These are phyloP conservation scores for Phaetusa simplex DNA, from an alignment of 2,113 vertebrate genomes.

Conservation along the genomic window DNA sequence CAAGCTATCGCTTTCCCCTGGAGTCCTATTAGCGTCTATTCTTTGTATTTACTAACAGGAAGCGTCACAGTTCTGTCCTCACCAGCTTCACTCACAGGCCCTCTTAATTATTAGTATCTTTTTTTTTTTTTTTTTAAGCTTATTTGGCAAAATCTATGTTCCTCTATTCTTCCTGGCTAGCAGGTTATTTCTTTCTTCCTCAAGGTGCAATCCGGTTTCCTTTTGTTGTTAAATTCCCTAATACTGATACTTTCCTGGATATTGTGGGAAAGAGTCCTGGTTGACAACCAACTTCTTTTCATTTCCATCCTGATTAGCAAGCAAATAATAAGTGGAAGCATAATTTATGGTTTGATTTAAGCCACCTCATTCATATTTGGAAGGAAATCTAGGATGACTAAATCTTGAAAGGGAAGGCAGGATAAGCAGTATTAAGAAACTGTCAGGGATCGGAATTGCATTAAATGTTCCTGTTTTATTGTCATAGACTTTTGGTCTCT, in stretches of 20 bases:
- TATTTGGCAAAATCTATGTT: conserved; percentile 25
- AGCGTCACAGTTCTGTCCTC: conserved; percentile 50
- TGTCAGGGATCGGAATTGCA: conserved; percentile 14
- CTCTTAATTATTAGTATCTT: conserved; percentile 51
- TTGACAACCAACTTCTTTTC: conserved; percentile 42
- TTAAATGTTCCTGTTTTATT: not conserved
- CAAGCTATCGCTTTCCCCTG: conserved; percentile 59
- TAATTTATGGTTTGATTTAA: conserved; percentile 49
- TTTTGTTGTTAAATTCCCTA: conserved; percentile 54
- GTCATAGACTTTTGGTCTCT: not conserved
- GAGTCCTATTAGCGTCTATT: conserved; percentile 69
- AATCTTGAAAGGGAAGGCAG: conserved; percentile 54
- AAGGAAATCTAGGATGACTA: conserved; percentile 53
- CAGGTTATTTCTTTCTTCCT: conserved; percentile 68
- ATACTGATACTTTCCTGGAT: conserved; percentile 58
- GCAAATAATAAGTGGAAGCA: conserved; percentile 50
- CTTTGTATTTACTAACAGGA: conserved; percentile 77
- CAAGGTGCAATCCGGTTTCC: conserved; percentile 64
- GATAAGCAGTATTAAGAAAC: conserved; percentile 53
- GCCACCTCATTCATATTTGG: conserved; percentile 51
- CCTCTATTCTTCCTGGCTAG: conserved; percentile 51
- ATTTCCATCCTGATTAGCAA: conserved; percentile 64
- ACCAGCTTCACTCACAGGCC: not conserved
- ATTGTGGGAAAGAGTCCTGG: conserved; percentile 60
- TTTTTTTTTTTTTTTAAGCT: not conserved